Evolutionary conservation across 2,113 vertebrate species (phyloP), one percentile per base, ranked within the genome.

Genomic region (Mugil cephalus): DNA sequence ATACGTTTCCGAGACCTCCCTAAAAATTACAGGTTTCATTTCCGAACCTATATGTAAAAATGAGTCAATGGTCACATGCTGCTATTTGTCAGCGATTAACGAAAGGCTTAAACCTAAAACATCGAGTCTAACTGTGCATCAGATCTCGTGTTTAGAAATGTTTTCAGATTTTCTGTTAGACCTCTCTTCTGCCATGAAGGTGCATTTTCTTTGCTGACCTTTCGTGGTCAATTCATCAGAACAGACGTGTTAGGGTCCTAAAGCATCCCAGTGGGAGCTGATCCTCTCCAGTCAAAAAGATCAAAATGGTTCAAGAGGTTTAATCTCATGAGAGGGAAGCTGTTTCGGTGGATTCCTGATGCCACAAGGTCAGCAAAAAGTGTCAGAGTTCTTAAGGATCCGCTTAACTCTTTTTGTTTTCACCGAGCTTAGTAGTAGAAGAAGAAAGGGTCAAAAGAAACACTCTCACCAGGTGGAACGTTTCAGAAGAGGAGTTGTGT

Each of bases 241-340:
- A 30, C 3, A 6, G 24, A 36, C 46, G 35, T 11, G 59, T 48
- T 51, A 1, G 55, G 85, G 84, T 88, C 77, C 81, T 13, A 18
- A 39, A n/a, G 14, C 14, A 60, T 77, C 81, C 74, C 86, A 58
- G 52, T 18, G 64, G 73, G 76, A 30, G 64, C 70, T 72, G 70
- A 2, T 79, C 58, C 3, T 72, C 58, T 52, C 53, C 34, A 30
- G 74, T 69, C 77, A 75, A 4, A 69, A 64, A 81, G 64, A 81
- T 83, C 79, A 81, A 73, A 89, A 74, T 59, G 59, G 46, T 77
- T 74, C n/a, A 74, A 84, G 51, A 83, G 71, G 77, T 51, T 83
- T 70, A 67, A 77, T 78, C 83, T 63, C 72, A 62, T 53, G 62
- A 80, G 66, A 71, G 72, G 55, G 39, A 56, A 10, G 36, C 64